Evolutionary conservation across 2,888 invertebrate genomes (phyloP), one percentile per base, ranked within the genome.

Genomic region (Aphodius granarius): DNA sequence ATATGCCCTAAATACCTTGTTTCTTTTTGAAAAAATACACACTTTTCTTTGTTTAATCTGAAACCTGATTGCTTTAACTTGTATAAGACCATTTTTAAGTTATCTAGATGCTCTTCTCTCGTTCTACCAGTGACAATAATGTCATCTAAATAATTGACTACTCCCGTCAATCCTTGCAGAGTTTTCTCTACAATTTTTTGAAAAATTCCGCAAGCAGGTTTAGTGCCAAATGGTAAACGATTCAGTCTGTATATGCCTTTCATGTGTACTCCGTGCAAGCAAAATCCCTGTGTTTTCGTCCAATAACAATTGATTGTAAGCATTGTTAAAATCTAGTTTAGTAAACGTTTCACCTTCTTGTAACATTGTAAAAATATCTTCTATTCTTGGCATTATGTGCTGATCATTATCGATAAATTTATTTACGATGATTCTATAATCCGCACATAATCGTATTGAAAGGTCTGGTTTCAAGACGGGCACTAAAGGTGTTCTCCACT

Each of bases 191-290:
- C 74, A 15, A 79, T 78, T 76, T 82, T 82, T 73, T 86, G 85
- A 77, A 86, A 87, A 63, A 86, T 85, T 0, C 84, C 82, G 18
- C 85, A 83, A 0, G 84, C 80, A 0, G 85, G 84, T 75, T 85
- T 86, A n/a, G 84, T 80, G 0, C 85, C 85, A 80, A 83, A 85
- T 0, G 85, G 85, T 23, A 86, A 72, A 72, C 85, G 83, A 0
- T 83, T 83, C 82, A 83, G 82, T 78, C 83, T 79, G 73, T 78
- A 83, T 63, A 83, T 82, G 1, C 83, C 81, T 64, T 83, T 80
- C n/a, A 73, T 81, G 81, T 13, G 83, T 83, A 75, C 76, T 77
- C 76, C 79, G 75, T 22, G 79, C 70, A 76, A 78, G 71, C 23
- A 80, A 66, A 21, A 73, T 72, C 23, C 63, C 66, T 19, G 79